These are phyloP conservation scores for Tenualosa ilisha DNA, from an alignment of 2,797 vertebrate species.

Conservation along the genomic window DNA sequence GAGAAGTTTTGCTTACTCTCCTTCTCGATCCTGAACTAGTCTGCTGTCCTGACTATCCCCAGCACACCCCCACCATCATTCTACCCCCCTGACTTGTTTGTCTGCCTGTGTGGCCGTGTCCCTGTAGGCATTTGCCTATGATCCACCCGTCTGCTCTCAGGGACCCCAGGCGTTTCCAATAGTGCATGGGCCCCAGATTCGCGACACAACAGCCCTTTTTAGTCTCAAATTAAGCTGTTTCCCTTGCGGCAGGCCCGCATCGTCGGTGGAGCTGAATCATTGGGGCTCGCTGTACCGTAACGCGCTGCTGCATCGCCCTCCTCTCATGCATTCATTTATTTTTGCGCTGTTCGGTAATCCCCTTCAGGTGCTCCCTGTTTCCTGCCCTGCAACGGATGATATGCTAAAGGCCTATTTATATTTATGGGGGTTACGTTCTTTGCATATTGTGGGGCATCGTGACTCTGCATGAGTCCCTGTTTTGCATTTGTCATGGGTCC, in stretches of 20 bases:
- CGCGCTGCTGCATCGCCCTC: slow-evolving; percentile 27
- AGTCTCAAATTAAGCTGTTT: not conserved
- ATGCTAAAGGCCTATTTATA: slow-evolving; percentile 54
- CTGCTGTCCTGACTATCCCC: not conserved
- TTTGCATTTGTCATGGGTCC: slow-evolving; percentile 5
- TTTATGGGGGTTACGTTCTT: slow-evolving; percentile 43
- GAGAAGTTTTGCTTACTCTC: not conserved
- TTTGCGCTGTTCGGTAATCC: slow-evolving; percentile 30
- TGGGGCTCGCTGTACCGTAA: not conserved
- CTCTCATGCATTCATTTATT: slow-evolving; percentile 50
- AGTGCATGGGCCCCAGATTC: not conserved
- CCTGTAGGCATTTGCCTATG: no score
- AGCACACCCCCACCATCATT: no score
- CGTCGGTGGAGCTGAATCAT: not conserved
- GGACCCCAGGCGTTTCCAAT: not conserved
- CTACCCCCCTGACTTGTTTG: no score
- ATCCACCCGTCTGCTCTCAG: not conserved
- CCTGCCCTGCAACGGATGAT: slow-evolving; percentile 26
- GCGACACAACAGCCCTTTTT: not conserved
- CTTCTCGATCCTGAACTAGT: not conserved
- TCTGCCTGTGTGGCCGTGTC: no score
- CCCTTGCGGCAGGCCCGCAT: slow-evolving; percentile 2
- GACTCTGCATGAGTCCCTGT: not conserved
- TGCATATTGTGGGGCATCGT: slow-evolving; percentile 14
- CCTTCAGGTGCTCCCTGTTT: slow-evolving; percentile 36